phyloP scores from a whole-genome alignment of 53 echinoderm and acorn worm species.

The Antedon mediterranea region DNA sequence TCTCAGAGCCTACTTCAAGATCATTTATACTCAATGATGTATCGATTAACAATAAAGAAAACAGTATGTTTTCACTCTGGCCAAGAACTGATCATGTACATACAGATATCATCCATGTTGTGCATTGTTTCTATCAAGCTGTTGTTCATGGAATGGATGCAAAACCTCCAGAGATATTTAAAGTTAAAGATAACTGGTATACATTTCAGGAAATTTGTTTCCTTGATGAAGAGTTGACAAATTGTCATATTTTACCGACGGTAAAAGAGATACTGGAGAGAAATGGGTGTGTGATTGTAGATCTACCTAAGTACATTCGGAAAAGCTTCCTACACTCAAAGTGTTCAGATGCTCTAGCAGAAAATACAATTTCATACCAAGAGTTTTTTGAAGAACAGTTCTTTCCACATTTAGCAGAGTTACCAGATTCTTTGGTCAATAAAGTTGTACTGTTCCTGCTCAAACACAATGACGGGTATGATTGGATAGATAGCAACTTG shows the following conservation, averaged over 20 bases:
- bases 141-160: not conserved
- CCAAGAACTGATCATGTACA: slow-evolving; percentile 8
- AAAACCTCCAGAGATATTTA: not conserved
- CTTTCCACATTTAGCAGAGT: not conserved
- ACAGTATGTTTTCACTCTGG: slow-evolving; percentile 8
- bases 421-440: not conserved
- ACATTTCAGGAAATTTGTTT: not conserved
- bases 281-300: not conserved
- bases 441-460: not conserved
- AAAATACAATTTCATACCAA: not conserved
- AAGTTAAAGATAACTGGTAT: not conserved
- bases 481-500: slow-evolving; percentile 5
- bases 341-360: not conserved
- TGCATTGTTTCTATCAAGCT: slow-evolving; percentile 17
- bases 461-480: not conserved
- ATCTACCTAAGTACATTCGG: not conserved
- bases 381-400: not conserved
- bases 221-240: not conserved
- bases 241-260: not conserved
- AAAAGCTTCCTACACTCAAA: not conserved
- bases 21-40: not conserved
- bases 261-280: not conserved
- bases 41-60: not conserved
- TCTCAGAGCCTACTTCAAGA: not conserved
- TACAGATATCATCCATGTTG: slow-evolving; percentile 24